Evolutionary conservation across 2,113 vertebrate genomes (phyloP).

Genomic region (Sorex fumeus): DNA sequence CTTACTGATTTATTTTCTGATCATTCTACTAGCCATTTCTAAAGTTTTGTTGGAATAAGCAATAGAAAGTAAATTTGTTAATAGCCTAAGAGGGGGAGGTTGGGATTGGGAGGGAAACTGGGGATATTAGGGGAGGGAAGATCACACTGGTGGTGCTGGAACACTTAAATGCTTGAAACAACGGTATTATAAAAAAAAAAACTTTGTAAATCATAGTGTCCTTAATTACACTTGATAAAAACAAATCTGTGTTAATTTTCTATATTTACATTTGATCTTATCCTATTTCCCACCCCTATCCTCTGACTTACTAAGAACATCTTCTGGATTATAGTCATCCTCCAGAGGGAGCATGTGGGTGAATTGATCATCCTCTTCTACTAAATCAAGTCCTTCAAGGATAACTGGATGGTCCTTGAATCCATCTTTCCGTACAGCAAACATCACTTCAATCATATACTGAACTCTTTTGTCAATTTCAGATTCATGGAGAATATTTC

Average conservation of each 20-base stretch:
- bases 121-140: too few species aligned
- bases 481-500: conserved; percentile 98
- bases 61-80: too few species aligned
- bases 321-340: conserved; percentile 97
- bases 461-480: conserved; percentile 98
- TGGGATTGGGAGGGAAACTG: too few species aligned
- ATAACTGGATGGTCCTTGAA: conserved; percentile 98
- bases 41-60: too few species aligned
- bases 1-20: too few species aligned
- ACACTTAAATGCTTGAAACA: too few species aligned
- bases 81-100: too few species aligned
- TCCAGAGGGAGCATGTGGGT: conserved; percentile 99
- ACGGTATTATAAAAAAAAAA: too few species aligned
- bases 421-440: conserved; percentile 98
- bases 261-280: neutral
- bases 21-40: too few species aligned
- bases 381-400: conserved; percentile 95
- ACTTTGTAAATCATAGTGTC: too few species aligned
- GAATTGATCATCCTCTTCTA: conserved; percentile 98
- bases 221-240: too few species aligned
- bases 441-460: conserved; percentile 99
- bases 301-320: conserved; percentile 94
- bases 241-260: conserved; percentile 58
- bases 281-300: neutral
- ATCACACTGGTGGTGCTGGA: too few species aligned